A percentile compares a stretch with the other conserved stretches of the same genome.
These are phyloP conservation scores for Podargus strigoides DNA, from an alignment of 2,797 vertebrate species.

Conservation along the genomic window DNA sequence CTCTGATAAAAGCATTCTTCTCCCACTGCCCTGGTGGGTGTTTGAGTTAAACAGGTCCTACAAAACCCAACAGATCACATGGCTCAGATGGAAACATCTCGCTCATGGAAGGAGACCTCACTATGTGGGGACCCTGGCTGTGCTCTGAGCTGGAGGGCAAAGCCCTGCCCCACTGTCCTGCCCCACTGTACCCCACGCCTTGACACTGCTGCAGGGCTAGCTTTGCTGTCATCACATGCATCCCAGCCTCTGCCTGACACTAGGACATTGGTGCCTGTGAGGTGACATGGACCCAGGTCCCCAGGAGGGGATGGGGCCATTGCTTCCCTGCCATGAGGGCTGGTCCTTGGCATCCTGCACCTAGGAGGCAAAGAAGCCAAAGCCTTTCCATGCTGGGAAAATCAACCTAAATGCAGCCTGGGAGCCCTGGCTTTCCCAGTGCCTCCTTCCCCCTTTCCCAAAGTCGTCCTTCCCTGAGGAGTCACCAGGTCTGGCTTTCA, in stretches of 20 bases:
- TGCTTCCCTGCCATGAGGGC: neutral
- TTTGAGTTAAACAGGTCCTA: neutral
- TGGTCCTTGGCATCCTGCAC: neutral
- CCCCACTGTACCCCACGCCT: fast-evolving
- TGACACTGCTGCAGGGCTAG: neutral
- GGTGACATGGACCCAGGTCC: neutral
- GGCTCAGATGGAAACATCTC: neutral
- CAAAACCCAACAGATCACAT: neutral
- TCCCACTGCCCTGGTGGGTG: fast-evolving
- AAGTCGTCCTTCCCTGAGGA: neutral
- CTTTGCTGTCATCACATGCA: neutral
- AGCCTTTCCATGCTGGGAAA: neutral
- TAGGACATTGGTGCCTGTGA: fast-evolving
- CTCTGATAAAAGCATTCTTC: neutral
- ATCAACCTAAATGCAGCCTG: conserved; percentile 6
- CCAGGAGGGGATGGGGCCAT: neutral
- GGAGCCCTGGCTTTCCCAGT: neutral
- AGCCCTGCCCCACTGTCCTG: neutral
- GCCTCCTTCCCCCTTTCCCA: conserved; percentile 34
- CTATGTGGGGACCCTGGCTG: neutral
- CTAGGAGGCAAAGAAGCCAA: neutral
- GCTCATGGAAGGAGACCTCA: neutral
- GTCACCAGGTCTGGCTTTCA: conserved; percentile 36
- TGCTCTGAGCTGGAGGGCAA: neutral
- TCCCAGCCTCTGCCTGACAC: neutral